Conservation (phyloP, 2,888 invertebrate genomes). For the Dioctria linearis region DNA sequence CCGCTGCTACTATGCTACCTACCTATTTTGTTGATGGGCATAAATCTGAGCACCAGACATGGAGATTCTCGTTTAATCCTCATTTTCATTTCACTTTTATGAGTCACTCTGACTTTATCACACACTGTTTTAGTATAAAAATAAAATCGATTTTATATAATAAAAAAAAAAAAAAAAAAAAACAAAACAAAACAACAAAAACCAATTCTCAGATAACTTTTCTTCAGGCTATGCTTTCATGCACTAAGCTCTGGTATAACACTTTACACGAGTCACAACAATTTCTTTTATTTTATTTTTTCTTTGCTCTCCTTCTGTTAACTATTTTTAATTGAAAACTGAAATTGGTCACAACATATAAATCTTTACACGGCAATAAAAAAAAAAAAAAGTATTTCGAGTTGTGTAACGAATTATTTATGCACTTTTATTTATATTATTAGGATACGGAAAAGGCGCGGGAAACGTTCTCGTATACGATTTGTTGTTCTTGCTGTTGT, state of each 20-base stretch:
- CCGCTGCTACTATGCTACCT: slow-evolving; percentile 54
- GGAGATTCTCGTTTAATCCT: slow-evolving; percentile 78
- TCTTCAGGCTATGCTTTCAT: slow-evolving; percentile 3
- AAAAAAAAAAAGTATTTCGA: slow-evolving; percentile 21
- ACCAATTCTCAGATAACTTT: slow-evolving; percentile 1
- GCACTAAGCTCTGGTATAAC: background rate
- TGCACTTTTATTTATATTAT: slow-evolving; percentile 1
- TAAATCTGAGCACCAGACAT: slow-evolving; percentile 76
- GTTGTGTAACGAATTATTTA: slow-evolving; percentile 11
- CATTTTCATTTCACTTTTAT: slow-evolving; percentile 74
- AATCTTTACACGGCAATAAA: slow-evolving; percentile 10
- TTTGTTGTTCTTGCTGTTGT: background rate
- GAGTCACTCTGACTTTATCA: slow-evolving; percentile 67
- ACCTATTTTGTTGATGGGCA: slow-evolving; percentile 72
- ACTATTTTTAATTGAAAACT: slow-evolving; percentile 8
- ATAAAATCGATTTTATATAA: slow-evolving; percentile 42
- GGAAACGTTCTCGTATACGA: background rate
- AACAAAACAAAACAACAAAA: no score
- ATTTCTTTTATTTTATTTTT: no score
- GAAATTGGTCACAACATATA: background rate
- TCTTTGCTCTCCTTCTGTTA: slow-evolving; percentile 2
- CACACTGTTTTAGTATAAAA: slow-evolving; percentile 39
- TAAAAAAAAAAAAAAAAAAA: background rate
- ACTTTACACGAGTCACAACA: no score
- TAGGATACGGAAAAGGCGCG: slow-evolving; percentile 28